Base-by-base conservation (phyloP, 2,113 vertebrate species). In the Rhodinocichla rosea region DNA sequence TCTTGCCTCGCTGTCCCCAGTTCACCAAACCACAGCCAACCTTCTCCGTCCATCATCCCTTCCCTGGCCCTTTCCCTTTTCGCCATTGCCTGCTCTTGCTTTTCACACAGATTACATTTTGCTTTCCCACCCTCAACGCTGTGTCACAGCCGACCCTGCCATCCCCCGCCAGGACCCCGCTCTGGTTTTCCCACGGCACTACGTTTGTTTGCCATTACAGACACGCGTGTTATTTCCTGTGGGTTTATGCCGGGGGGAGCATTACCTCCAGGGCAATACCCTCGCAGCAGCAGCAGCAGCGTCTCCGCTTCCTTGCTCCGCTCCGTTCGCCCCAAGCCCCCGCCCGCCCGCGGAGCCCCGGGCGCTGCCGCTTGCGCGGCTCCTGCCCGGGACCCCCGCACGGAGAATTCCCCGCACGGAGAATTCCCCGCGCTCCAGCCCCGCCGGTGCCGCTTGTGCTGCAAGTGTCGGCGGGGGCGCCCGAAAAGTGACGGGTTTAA, bases 381-480 rank as follows among this genome's bases (percentile, higher is more conserved):
- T 5, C 27, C 6, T 1, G 10, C 6, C 26, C 84, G 13, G 35
- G 52, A 59, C 27, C 42, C 6, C 3, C 10, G 18, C 45, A 21
- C 47, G 45, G 42, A 42, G 42, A 42, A 42, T 42, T 15, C 50
- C 7, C 2, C 10, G 19, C 40, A 20, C 49, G 9, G 70, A 49
- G 12, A 23, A 13, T 7, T 7, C 79, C 11, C 87, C 23, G 13
- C 40, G 45, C 52, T 20, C 15, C n/a, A 3, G 6, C 52, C 26
- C 63, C 32, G 9, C 56, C 24, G 14, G 14, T 15, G 28, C 77
- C 30, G 5, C 6, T 11, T 5, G 24, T 0, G 45, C 83, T 5
- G 13, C n/a, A 2, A 33, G 32, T 1, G 39, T 0, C 0, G 64
- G 35, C 44, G 26, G 3, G 10, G 27, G 7, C 28, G 12, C 77